These are phyloP conservation scores for cat (Felis catus) DNA, from an alignment of 2,113 vertebrate genomes.

Conservation along the genomic window DNA sequence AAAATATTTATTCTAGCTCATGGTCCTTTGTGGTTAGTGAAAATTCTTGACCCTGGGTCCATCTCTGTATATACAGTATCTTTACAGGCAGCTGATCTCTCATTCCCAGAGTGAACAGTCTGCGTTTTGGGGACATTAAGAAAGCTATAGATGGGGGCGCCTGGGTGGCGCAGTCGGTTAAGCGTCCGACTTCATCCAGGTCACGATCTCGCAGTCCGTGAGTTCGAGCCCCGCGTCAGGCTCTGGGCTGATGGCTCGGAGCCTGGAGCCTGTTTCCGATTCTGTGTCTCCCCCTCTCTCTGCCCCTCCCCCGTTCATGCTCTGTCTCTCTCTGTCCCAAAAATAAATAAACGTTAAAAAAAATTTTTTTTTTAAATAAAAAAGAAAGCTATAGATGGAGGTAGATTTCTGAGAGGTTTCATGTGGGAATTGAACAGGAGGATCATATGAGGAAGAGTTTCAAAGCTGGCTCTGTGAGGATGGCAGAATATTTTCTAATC, in stretches of 20 bases:
- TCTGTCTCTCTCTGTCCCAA: too few relatives aligned
- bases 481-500: slow-evolving; percentile 34
- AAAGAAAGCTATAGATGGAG: slow-evolving; percentile 36
- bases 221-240: too few relatives aligned
- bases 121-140: background rate
- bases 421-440: background rate
- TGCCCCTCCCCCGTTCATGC: too few relatives aligned
- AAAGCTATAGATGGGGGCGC: slow-evolving; percentile 17
- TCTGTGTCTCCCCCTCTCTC: too few relatives aligned
- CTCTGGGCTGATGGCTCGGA: too few relatives aligned
- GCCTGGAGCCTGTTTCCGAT: too few relatives aligned
- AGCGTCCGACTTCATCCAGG: too few relatives aligned
- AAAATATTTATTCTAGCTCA: slow-evolving; percentile 31
- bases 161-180: too few relatives aligned
- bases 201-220: too few relatives aligned
- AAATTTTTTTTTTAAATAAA: too few relatives aligned
- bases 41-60: background rate
- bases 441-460: background rate
- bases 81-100: slow-evolving; percentile 7
- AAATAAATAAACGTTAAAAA: too few relatives aligned
- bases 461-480: background rate
- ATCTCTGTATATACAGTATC: background rate
- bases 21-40: background rate
- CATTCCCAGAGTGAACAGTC: background rate
- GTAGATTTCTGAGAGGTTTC: background rate